Base-by-base conservation (phyloP, 2,888 invertebrate species). In the Ptychoptera albimana region DNA sequence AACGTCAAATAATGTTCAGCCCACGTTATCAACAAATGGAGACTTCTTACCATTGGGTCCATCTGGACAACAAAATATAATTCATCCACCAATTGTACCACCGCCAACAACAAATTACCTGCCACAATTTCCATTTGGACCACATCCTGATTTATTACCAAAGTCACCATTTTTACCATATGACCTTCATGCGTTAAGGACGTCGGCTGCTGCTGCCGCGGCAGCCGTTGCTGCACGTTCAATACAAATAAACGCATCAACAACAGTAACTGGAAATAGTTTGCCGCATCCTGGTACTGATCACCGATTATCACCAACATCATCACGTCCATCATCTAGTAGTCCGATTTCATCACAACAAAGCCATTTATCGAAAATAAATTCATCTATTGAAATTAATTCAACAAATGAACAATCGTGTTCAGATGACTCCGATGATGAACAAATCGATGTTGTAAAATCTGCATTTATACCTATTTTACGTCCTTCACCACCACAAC, bases 381-480 rank as follows among this genome's bases (percentile, higher is more conserved):
- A 75, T 55, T 8, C 31, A 30, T 29, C 16, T n/a, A 10, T 39
- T 31, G 11, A 13, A 40, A 40, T 15, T 32, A 40, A 32, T 14
- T n/a, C 15, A 10, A 23, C 4, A 32, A 69, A 71, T 0, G 74
- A 74, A 49, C 71, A 73, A 1, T 75, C 75, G 58, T 72, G 72
- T 13, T 76, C 75, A 56, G 80, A 79, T 10, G 73, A 73, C 49
- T 77, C 78, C 1, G 79, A 79, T 39, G 80, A 81, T 47, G 80
- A 80, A 55, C 76, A 77, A 45, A 81, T 81, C 53, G 82, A 81
- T 55, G 82, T 82, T 16, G 82, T 82, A 0, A 79, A 77, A 54
- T 82, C 82, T 0, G 82, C 82, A 2, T 82, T 80, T 61, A 76
- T 78, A 41, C 79, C 80, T 15, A 77, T 78, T 43, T 67, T 60